phyloP scores from a whole-genome alignment of 2,113 vertebrate genomes.

The Semnornis frantzii region DNA sequence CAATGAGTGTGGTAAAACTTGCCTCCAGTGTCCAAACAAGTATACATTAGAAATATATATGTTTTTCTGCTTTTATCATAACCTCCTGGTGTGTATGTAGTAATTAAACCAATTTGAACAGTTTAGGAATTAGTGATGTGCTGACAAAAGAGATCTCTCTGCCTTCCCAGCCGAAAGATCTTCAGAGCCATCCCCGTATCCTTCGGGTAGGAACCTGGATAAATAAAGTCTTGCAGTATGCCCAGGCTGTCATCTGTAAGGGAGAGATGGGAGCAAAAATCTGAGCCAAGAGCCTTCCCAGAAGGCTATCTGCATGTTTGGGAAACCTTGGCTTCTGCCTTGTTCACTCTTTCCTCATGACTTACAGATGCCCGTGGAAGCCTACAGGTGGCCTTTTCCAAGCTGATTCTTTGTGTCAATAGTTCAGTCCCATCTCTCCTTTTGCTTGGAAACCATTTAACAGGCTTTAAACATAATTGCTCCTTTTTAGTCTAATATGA shows the following conservation, averaged over 20 bases:
- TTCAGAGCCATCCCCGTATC: not conserved
- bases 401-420: not conserved
- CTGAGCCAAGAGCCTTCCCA: not conserved
- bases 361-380: not conserved
- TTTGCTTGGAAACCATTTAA: not conserved
- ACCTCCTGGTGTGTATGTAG: not conserved
- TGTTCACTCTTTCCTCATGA: not conserved
- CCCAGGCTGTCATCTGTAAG: not conserved
- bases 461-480: not conserved
- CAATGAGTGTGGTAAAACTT: not conserved
- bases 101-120: not conserved
- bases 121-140: not conserved
- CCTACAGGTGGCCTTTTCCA: not conserved
- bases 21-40: not conserved
- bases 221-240: not conserved
- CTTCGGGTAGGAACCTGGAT: not conserved
- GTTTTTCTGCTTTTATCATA: not conserved
- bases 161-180: not conserved
- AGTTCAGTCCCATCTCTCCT: not conserved
- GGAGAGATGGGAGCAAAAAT: not conserved
- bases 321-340: not conserved
- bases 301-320: not conserved
- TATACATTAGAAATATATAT: not conserved
- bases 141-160: not conserved
- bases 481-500: not conserved